Conservation (phyloP, 1,140 invertebrate species). For the Oreohelix idahoensis region DNA sequence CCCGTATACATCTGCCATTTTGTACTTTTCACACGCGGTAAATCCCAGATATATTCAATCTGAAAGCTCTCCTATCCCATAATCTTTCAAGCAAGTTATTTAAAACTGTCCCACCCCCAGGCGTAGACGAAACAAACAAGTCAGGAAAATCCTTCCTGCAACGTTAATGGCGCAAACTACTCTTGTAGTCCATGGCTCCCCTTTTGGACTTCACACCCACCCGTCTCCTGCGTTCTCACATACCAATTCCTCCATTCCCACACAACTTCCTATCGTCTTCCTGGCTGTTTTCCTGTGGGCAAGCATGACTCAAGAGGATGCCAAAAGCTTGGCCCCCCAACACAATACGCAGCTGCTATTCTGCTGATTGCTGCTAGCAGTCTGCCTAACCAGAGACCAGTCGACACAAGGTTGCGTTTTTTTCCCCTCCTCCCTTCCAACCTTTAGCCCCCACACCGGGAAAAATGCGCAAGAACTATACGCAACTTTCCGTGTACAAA, state of each 20-base stretch:
- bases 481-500: too few relatives aligned
- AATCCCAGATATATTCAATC: too few relatives aligned
- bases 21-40: too few relatives aligned
- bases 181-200: background rate
- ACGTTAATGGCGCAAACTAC: background rate
- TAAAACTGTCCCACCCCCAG: background rate
- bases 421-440: background rate
- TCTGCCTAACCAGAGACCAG: background rate
- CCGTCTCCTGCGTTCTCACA: background rate
- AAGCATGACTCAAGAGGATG: background rate
- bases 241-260: background rate
- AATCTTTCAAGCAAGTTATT: too few relatives aligned
- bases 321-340: background rate
- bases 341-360: conserved; percentile 20
- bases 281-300: conserved; percentile 9
- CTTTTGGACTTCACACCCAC: background rate
- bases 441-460: background rate
- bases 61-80: too few relatives aligned
- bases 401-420: background rate
- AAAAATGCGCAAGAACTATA: too few relatives aligned
- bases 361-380: background rate
- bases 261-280: background rate
- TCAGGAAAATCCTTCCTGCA: background rate
- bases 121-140: background rate
- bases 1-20: too few relatives aligned